Base-by-base conservation (phyloP, 2,888 invertebrate genomes). In the Netelia virgata region DNA sequence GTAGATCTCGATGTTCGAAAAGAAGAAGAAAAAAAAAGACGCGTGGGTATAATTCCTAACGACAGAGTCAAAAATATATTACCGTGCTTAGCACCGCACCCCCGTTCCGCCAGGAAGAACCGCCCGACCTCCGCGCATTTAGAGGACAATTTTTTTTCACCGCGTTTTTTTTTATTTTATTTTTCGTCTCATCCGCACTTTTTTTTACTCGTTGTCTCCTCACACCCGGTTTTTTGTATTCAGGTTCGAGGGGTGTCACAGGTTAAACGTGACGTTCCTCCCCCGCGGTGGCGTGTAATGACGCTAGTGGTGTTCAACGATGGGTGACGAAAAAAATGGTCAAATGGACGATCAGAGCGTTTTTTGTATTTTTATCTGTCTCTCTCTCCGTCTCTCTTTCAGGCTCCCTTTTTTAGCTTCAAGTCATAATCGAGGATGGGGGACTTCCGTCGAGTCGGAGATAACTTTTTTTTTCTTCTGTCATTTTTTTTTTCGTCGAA, bases 381-480 rank as follows among this genome's bases (percentile, higher is more conserved):
- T 43, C 1, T 43, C 43, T 43, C 43, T 43, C 43, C 3, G 2
- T 47, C 11, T 47, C 14, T 47, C 47, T 47, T 64, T 76, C 57
- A 50, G 18, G 43, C 59, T 36, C 64, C 55, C 76, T 70, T 47
- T 53, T 16, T 53, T 23, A n/a, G 53, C 8, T 23, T 41, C 28
- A 69, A 72, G 78, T 66, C 78, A 82, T 84, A 82, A 84, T 84
- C 84, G 84, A 74, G 84, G 82, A 77, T 75, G 73, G 69, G 82
- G 78, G 78, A 84, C 78, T 75, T 36, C 53, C 59, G 61, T 73
- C 66, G 70, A 64, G 69, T 61, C 57, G 73, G 73, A 74, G 74
- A 78, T 78, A 74, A 74, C 69, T 70, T 82, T 75, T 83, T 83
- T 77, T 76, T 81, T 73, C 75, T 86, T 80, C 47, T 61, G 68